Base-by-base conservation (phyloP, 2,797 vertebrate genomes). In the Phrynocephalus forsythii region DNA sequence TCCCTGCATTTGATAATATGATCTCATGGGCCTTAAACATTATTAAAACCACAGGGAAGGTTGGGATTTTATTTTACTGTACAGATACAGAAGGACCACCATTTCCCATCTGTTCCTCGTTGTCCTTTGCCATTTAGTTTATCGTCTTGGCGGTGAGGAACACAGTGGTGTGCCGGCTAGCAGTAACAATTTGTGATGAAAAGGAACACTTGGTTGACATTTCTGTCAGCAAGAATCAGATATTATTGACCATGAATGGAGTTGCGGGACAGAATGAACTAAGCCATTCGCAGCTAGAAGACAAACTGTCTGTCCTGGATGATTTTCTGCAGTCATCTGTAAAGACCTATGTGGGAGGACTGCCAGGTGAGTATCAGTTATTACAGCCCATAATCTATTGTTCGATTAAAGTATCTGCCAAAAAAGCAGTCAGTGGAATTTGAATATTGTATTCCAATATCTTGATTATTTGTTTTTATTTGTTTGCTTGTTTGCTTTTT, bases 261-360 rank as follows among this genome's bases (percentile, higher is more conserved):
- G 91, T 90, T 26, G 79, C 80, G 0, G 98, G 97, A 84, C 95
- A 96, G 48, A 97, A 85, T 0, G 97, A 98, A 91, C 89, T 97
- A 44, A 92, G 87, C 22, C 80, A 82, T 4, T 67, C 90, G 0
- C 95, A 96, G 67, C 89, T 98, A 78, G 93, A 96, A 71, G 91
- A 95, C 18, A 95, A 97, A 33, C 94, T 99, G 82, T 95, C 95
- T 2, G 69, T 94, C 4, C 96, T 97, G 22, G 93, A 90, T 87
- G 85, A 77, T 20, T 93, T 94, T 80, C 91, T 97, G 56, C 95
- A 91, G 52, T 94, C 93, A 72, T 13, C 96, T 0, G 97, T 98
- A 91, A 98, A 96, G 95, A 99, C 98, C 10, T 99, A 98, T 0
- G 79, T 98, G 6, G 99, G 99, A 94, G 99, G 99, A 66, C 94